Percentiles rank a stretch among this genome's conserved stretches.
Conservation (phyloP, 2,797 vertebrate species). For the Menidia menidia region DNA sequence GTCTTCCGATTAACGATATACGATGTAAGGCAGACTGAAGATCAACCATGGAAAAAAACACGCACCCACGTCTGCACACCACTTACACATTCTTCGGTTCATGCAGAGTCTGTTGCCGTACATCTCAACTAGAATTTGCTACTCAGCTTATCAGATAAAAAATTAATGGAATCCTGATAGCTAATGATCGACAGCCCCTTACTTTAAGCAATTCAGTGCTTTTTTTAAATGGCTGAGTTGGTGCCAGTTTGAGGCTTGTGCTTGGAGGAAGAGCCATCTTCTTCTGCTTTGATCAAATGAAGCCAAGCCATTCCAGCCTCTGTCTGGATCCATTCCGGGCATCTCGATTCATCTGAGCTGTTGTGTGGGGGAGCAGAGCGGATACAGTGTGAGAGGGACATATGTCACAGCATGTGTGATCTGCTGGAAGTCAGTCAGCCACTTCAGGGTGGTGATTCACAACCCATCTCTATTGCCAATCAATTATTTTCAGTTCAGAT, state of each 20-base stretch:
- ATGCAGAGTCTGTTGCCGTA: background rate
- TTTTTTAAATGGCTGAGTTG: conserved; percentile 21
- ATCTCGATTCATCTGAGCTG: conserved; percentile 37
- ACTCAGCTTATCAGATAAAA: background rate
- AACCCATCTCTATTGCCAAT: conserved; percentile 7
- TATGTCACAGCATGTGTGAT: conserved; percentile 74
- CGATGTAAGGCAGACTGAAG: conserved; percentile 59
- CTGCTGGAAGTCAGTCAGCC: conserved; percentile 67
- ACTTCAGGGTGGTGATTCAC: conserved; percentile 44
- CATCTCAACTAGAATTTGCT: background rate
- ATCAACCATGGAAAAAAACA: conserved; percentile 34
- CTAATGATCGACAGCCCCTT: background rate
- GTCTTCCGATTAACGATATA: conserved; percentile 78
- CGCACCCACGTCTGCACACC: background rate
- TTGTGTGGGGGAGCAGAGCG: conserved; percentile 41
- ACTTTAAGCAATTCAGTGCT: background rate
- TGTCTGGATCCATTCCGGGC: conserved; percentile 58
- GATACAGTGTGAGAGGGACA: conserved; percentile 55
- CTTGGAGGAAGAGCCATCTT: conserved; percentile 25
- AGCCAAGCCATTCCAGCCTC: conserved; percentile 35
- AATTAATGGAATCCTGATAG: background rate
- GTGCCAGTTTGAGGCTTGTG: conserved; percentile 26
- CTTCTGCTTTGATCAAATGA: conserved; percentile 44
- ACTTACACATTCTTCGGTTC: conserved; percentile 18
- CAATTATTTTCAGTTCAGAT: conserved; percentile 8